Conservation (phyloP, 2,888 invertebrate genomes). For the Mythimna ferrago region DNA sequence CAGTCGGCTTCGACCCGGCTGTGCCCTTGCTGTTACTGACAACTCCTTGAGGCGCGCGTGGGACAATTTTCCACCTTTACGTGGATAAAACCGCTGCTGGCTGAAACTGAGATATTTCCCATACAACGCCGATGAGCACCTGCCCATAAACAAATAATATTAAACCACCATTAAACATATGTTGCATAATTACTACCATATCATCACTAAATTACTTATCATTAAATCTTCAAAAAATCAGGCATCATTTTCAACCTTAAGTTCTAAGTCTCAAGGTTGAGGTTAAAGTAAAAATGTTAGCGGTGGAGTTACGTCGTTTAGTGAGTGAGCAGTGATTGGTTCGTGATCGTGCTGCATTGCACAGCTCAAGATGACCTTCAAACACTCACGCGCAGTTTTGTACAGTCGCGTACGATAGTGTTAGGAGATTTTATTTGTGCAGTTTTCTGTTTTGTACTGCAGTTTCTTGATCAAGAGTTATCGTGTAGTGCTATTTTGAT, state of each 20-base stretch:
- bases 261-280: not conserved
- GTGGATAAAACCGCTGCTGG: too few relatives aligned
- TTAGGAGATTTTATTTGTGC: constrained; percentile 7
- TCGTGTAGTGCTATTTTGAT: not conserved
- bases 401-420: constrained; percentile 70
- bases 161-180: constrained; percentile 44
- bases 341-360: constrained; percentile 87
- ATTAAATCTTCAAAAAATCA: constrained; percentile 50
- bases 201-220: constrained; percentile 69
- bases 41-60: too few relatives aligned
- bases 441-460: not conserved
- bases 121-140: constrained; percentile 47
- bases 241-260: not conserved
- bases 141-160: constrained; percentile 30
- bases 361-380: constrained; percentile 84
- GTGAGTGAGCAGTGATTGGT: constrained; percentile 57
- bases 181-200: constrained; percentile 70
- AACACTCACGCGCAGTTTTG: constrained; percentile 78
- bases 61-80: too few relatives aligned
- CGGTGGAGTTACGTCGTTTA: constrained; percentile 61
- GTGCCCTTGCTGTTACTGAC: too few relatives aligned
- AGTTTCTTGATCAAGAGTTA: not conserved
- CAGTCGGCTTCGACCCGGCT: too few relatives aligned
- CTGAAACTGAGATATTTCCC: not conserved
- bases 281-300: constrained; percentile 13